Evolutionary conservation across 2,113 vertebrate species (phyloP).

Genomic region (Athene noctua): DNA sequence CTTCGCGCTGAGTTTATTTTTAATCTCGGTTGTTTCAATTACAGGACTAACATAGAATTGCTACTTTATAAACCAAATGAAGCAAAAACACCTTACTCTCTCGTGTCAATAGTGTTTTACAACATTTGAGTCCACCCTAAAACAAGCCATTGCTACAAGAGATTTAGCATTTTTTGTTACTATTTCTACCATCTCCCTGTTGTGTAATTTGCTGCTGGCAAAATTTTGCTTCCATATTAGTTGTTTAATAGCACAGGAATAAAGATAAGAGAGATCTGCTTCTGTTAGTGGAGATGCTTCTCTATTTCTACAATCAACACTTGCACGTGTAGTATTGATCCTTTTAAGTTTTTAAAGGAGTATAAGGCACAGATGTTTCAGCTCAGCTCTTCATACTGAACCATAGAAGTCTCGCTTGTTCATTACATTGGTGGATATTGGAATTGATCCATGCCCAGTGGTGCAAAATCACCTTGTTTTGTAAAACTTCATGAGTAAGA

Average conservation of each 20-base stretch:
- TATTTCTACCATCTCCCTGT: background rate
- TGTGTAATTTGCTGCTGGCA: background rate
- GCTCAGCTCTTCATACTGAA: background rate
- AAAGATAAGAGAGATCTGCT: background rate
- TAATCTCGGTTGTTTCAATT: background rate
- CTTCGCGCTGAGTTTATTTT: background rate
- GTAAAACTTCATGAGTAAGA: background rate
- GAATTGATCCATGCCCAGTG: background rate
- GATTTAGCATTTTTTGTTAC: background rate
- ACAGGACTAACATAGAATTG: background rate
- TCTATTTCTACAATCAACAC: background rate
- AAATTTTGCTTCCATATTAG: background rate
- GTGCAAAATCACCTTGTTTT: background rate
- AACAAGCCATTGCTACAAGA: background rate
- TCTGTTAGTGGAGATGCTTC: background rate
- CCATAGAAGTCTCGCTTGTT: background rate
- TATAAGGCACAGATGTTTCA: background rate
- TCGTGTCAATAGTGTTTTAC: background rate
- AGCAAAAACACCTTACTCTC: background rate
- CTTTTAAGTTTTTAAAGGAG: background rate
- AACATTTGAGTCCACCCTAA: background rate
- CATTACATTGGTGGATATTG: background rate
- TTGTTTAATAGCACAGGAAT: background rate
- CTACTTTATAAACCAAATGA: background rate
- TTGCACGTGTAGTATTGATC: background rate